Base-by-base conservation (phyloP, 2,888 invertebrate species). In the Andrena trimmerana region DNA sequence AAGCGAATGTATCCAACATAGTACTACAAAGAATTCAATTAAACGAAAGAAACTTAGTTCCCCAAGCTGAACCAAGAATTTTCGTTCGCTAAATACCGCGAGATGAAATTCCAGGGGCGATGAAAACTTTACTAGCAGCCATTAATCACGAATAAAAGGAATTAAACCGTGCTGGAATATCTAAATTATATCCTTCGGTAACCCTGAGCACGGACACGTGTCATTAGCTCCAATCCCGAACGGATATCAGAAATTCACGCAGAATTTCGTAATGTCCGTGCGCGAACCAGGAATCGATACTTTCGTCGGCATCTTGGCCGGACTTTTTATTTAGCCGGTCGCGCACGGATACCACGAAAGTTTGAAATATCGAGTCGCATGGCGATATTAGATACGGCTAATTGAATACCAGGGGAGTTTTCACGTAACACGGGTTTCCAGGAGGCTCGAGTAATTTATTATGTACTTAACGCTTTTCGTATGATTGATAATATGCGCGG, bases 401-500 rank as follows among this genome's bases (percentile, higher is more conserved):
- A 84, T 84, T 84, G 83, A 84, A 77, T 78, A 60, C 68, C 78
- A 2, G 33, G 62, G 57, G 63, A 71, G 59, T 78, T 82, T 82
- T 74, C 83, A 71, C 67, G 82, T 73, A 78, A 83, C 71, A 70
- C 82, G 82, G 62, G 63, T 67, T 78, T 65, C 66, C 57, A 29
- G 29, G 57, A 57, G 52, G 57, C 69, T 48, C 57, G 24, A 6
- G 69, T 82, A 74, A 84, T 84, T 82, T 82, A 82, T 84, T 78
- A 74, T 84, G 69, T 81, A 76, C 81, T 82, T 84, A 84, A 69
- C 72, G 82, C 76, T 76, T 81, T 78, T 78, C 82, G 69, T 74
- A 65, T 78, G 82, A 84, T 84, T 84, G 74, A 84, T 84, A 74
- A 84, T 74, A 73, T 52, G 50, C 69, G 69, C 27, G 57, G 68